Evolutionary conservation across 2,888 invertebrate genomes (phyloP).

Genomic region (Eupithecia pulchellata): DNA sequence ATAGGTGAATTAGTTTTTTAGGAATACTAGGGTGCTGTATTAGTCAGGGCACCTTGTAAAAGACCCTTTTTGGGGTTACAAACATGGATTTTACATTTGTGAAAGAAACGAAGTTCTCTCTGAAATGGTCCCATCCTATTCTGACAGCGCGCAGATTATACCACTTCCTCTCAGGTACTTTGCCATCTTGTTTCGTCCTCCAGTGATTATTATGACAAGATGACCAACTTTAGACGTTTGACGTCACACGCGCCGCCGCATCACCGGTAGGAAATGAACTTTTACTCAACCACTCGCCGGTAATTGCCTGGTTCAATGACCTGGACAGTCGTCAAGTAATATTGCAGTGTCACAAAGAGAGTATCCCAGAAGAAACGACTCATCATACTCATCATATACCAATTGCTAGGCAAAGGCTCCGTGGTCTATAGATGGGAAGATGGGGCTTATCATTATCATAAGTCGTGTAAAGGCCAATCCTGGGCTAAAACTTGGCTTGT

Average conservation of each 20-base stretch:
- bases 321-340: not conserved
- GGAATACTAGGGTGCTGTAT: not conserved
- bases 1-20: too few species aligned
- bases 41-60: not conserved
- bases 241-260: conserved; percentile 2
- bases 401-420: not conserved
- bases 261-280: conserved; percentile 7
- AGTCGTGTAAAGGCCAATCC: not conserved
- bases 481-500: not conserved
- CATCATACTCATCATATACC: not conserved
- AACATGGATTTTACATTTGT: not conserved
- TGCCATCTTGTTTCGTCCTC: not conserved
- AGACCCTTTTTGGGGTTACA: not conserved
- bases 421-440: not conserved
- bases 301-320: not conserved
- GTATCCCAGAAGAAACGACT: not conserved
- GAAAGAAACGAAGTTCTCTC: too few species aligned
- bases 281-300: not conserved
- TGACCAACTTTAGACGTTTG: not conserved
- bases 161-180: not conserved
- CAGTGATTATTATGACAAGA: not conserved
- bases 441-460: not conserved
- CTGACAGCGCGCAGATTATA: not conserved
- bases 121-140: not conserved
- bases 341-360: not conserved